Conservation (phyloP, 2,797 vertebrate genomes). For the Alca torda region DNA sequence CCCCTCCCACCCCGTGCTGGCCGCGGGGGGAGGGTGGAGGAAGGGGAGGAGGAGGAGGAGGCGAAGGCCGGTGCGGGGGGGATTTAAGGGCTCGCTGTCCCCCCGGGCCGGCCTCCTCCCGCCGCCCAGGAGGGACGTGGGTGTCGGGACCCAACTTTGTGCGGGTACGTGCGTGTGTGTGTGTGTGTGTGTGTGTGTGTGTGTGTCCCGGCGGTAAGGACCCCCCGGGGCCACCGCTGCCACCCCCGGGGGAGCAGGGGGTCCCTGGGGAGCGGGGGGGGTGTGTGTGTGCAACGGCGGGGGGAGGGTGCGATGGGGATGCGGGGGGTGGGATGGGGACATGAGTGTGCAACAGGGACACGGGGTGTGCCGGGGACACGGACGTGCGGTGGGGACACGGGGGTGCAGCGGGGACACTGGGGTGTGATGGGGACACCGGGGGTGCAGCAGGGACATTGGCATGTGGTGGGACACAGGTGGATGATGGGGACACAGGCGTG, state of each 20-base stretch:
- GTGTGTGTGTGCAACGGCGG: background rate
- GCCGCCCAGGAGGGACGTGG: conserved; percentile 27
- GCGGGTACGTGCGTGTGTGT: background rate
- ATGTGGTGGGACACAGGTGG: no score
- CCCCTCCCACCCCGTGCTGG: background rate
- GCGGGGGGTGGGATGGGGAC: background rate
- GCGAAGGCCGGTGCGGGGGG: conserved; percentile 40
- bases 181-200: background rate
- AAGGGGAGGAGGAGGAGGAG: conserved; percentile 55
- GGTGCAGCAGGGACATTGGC: no score
- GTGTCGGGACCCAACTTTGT: background rate
- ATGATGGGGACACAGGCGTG: no score
- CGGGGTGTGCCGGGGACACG: background rate
- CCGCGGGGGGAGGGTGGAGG: conserved; percentile 33
- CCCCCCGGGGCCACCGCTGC: background rate
- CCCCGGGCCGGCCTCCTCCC: conserved; percentile 9
- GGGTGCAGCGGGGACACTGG: no score
- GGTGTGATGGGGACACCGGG: no score
- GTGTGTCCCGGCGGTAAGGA: background rate
- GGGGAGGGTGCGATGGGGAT: background rate
- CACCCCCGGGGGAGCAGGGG: background rate
- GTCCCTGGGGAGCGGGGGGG: background rate
- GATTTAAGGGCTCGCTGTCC: conserved; percentile 39
- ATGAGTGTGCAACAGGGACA: background rate
- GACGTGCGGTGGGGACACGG: background rate